Evolutionary conservation across 2,888 invertebrate species (phyloP), one percentile per base, ranked within the genome.

Genomic region (Carpatolechia fugitivella): DNA sequence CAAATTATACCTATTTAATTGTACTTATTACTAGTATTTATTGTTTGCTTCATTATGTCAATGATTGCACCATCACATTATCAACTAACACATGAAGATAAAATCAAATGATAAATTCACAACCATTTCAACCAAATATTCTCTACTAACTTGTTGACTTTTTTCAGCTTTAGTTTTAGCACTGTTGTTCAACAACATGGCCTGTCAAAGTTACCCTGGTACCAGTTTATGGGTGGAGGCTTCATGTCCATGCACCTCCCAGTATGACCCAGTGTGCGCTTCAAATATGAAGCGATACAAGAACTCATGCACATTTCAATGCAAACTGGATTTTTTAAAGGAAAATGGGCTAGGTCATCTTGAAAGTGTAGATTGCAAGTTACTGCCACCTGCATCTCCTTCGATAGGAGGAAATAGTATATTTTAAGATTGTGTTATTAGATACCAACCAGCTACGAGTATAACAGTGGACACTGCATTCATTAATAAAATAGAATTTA

Each of bases 221-320:
- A 10, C 47, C 4, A 56, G 64, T 8, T 10, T 40, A 0, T 78
- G 73, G 75, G 58, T 55, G 0, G 63, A 62, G 44, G 1, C 55
- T 8, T 54, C 65, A 3, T 78, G 78, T 52, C 1, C 0, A 0
- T 82, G 79, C 56, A 77, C 80, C 0, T 6, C 55, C 0, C 63
- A 80, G 36, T 80, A 81, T 50, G 59, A 73, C 44, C 80, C 80
- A 0, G 60, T 75, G 0, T 80, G 80, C 52, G 75, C 60, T 1
- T 61, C 68, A 0, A 73, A 78, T 52, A 44, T 48, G 53, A 57
- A 24, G 0, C 52, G 70, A 16, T 81, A 76, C 57, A 63, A 20
- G 14, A 80, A 81, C 55, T 14, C 33, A 0, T 82, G 80, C 52
- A 72, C 62, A 10, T 71, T 56, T 35, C 16, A 58, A 1, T 81